Percentiles rank a stretch among this genome's conserved stretches.
Evolutionary conservation across 2,797 vertebrate genomes (phyloP).

Genomic region (Nyctalus aviator): DNA sequence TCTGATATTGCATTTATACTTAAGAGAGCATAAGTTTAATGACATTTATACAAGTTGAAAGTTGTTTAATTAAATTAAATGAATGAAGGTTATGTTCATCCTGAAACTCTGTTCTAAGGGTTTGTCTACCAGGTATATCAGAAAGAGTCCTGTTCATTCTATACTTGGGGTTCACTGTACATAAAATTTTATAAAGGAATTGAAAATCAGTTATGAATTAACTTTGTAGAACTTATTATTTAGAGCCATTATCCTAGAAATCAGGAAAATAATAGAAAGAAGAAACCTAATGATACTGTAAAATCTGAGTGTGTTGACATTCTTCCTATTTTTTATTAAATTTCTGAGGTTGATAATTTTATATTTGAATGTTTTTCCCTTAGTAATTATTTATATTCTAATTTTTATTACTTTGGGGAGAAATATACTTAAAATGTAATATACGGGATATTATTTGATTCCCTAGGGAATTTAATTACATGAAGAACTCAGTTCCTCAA

Average conservation of each 20-base stretch:
- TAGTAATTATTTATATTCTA: background rate
- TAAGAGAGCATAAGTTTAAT: background rate
- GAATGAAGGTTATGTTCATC: background rate
- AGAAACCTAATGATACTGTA: background rate
- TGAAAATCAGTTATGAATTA: slow-evolving; percentile 5
- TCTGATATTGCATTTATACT: background rate
- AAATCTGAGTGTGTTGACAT: background rate
- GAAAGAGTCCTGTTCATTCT: background rate
- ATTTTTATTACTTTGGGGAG: background rate
- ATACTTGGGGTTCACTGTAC: background rate
- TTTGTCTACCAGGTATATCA: background rate
- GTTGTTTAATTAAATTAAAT: slow-evolving; percentile 26
- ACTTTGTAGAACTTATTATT: background rate
- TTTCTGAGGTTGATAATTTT: background rate
- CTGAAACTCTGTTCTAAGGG: background rate
- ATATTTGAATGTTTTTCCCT: background rate
- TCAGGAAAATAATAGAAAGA: background rate
- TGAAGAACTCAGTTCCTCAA: background rate
- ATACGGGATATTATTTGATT: background rate
- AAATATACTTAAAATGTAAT: background rate
- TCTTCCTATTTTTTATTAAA: background rate
- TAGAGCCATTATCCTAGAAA: background rate
- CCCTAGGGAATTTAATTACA: background rate
- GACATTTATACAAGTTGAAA: background rate
- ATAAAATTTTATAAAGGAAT: slow-evolving; percentile 32